phyloP scores from a whole-genome alignment of 2,113 vertebrate species.

The Gnathonemus echidnorhynchus region DNA sequence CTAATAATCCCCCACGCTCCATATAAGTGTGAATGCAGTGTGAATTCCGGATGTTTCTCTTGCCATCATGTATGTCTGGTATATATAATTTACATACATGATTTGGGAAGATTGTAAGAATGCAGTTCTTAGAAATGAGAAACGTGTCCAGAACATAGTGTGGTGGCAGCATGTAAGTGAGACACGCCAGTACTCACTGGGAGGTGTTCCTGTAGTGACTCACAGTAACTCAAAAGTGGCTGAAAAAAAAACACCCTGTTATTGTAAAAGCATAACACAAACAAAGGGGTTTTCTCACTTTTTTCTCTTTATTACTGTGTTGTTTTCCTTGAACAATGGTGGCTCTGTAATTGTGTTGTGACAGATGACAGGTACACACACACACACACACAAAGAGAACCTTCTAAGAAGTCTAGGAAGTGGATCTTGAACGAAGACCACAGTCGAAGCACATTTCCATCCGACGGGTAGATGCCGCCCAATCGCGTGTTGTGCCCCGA shows the following conservation, averaged over 20 bases:
- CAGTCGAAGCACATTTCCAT: conserved; percentile 23
- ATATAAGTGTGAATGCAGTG: neutral
- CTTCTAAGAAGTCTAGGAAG: neutral
- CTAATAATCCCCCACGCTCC: neutral
- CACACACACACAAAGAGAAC: neutral
- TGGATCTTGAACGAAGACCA: neutral
- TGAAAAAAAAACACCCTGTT: neutral
- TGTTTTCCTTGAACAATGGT: neutral
- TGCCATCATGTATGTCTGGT: neutral
- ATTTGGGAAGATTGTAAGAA: neutral
- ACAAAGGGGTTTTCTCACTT: neutral
- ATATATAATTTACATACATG: neutral
- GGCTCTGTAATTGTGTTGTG: neutral
- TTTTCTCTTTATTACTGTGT: neutral
- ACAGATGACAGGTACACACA: neutral
- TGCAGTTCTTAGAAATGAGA: neutral
- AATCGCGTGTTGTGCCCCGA: neutral
- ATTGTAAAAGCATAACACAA: neutral
- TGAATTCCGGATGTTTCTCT: neutral
- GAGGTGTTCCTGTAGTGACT: neutral
- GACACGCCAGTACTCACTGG: no score
- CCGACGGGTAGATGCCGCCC: neutral
- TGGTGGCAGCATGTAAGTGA: neutral
- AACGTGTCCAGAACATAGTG: neutral
- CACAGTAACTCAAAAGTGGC: neutral